These are phyloP conservation scores for Oreochromis aureus DNA, from an alignment of 2,113 vertebrate species.

Conservation along the genomic window DNA sequence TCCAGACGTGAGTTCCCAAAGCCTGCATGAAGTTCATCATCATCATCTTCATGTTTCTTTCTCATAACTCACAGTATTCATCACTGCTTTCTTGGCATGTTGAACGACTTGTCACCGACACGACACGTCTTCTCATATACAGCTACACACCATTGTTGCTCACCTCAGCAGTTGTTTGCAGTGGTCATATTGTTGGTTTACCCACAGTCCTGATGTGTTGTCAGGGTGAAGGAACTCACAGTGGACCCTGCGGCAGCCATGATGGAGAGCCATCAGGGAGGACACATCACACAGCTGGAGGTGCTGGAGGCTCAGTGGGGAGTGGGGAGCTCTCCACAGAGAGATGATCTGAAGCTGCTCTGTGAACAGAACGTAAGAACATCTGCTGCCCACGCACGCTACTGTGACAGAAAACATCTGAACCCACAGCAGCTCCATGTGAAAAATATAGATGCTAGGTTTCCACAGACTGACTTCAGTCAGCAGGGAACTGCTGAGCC, in stretches of 20 bases:
- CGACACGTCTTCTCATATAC: not conserved
- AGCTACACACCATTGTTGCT: not conserved
- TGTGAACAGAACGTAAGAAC: constrained; percentile 96
- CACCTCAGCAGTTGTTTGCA: not conserved
- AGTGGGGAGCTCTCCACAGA: constrained; percentile 95
- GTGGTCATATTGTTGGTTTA: not conserved
- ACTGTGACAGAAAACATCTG: not conserved
- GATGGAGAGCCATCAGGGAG: constrained; percentile 77
- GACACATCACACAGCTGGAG: constrained; percentile 85
- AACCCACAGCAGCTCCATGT: not conserved
- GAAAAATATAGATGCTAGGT: not conserved
- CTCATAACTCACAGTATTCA: not conserved
- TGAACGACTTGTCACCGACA: not conserved
- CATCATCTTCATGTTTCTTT: not conserved
- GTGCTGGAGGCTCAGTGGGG: constrained; percentile 94
- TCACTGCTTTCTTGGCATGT: not conserved
- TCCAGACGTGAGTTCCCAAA: not conserved
- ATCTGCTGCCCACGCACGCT: not conserved
- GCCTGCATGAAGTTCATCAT: not conserved
- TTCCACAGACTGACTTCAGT: not conserved
- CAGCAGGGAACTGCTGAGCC: not conserved
- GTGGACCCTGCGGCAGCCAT: constrained; percentile 69
- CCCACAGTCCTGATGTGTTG: not conserved
- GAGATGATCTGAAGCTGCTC: constrained; percentile 96
- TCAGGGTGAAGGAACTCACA: constrained; percentile 85